Evolutionary conservation across 2,888 invertebrate genomes (phyloP), one percentile per base, ranked within the genome.

Genomic region (Dasypolia templi): DNA sequence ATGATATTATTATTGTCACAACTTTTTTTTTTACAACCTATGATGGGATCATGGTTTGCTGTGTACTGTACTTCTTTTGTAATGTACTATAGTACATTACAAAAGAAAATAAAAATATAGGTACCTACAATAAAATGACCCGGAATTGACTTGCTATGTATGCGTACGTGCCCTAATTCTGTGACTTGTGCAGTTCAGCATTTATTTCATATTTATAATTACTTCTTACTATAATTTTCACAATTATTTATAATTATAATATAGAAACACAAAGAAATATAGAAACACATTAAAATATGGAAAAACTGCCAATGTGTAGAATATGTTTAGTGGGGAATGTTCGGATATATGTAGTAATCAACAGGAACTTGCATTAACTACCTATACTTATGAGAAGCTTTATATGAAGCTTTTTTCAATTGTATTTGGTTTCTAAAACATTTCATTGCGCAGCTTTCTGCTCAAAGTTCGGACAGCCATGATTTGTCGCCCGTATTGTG

Each of bases 121-220:
- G n/a, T 7, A 29, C 1, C 12, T 9, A 17, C 0, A 29, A 2
- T 63, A 14, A 44, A 29, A 22, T 14, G 3, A 19, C 22, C 44
- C 19, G 1, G 22, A 44, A 32, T 44, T 63, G 22, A 29, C 42
- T 7, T 35, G 6, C 17, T 51, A 9, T 14, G 12, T 35, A 9
- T 14, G 12, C 29, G 5, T 1, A 17, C 51, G 17, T 49, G 5
- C 7, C 17, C 17, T 5, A 46, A 42, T 35, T n/a, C n/a, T 59
- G 68, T 46, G 58, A 62, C 55, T 65, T 79, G 65, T 62, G n/a
- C 72, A 79, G 53, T 73, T 55, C 58, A 67, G 84, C 81, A 83
- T 82, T 83, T 82, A 82, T 63, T 79, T 59, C 14, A 68, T 71
- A 62, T 49, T 69, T 71, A 56, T 55, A 56, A 26, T 56, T 44